Evolutionary conservation across 2,888 invertebrate species (phyloP).

Genomic region (Parochlus steinenii): DNA sequence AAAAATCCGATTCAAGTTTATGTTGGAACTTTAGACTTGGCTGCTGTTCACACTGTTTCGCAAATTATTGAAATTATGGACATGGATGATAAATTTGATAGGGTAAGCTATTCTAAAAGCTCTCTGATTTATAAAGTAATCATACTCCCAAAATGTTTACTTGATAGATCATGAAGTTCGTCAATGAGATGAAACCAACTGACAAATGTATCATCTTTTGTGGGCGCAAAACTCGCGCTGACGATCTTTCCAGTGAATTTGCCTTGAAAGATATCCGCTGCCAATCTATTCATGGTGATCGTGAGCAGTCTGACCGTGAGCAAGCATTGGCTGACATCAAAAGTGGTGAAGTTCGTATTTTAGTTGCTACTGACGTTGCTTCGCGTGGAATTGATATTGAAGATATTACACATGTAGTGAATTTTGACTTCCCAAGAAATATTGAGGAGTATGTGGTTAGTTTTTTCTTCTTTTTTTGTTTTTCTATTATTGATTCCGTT

Average conservation of each 20-base stretch:
- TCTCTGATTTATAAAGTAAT: constrained; percentile 3
- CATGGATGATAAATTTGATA: constrained; percentile 48
- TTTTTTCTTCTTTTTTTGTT: no score
- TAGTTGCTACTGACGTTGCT: constrained; percentile 91
- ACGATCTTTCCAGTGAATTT: constrained; percentile 67
- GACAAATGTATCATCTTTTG: constrained; percentile 88
- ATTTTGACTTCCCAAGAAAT: constrained; percentile 84
- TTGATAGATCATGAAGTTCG: constrained; percentile 47
- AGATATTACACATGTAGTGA: constrained; percentile 77
- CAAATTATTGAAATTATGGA: constrained; percentile 62
- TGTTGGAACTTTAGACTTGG: constrained; percentile 75
- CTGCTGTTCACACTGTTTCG: constrained; percentile 74
- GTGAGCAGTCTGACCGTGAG: constrained; percentile 64
- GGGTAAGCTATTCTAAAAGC: constrained; percentile 27
- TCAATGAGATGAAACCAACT: constrained; percentile 45
- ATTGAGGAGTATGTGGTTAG: constrained; percentile 93
- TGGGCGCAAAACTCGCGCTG: constrained; percentile 68
- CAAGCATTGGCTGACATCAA: constrained; percentile 73
- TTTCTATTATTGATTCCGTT: no score
- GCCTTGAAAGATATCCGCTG: constrained; percentile 48
- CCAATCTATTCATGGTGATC: constrained; percentile 77
- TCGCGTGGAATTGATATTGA: constrained; percentile 86
- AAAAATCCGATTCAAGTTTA: constrained; percentile 78
- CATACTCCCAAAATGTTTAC: constrained; percentile 1
- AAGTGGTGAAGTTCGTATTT: constrained; percentile 57